Evolutionary conservation across 2,888 invertebrate genomes (phyloP), one percentile per base, ranked within the genome.

Genomic region (Dasysyrphus albostriatus): DNA sequence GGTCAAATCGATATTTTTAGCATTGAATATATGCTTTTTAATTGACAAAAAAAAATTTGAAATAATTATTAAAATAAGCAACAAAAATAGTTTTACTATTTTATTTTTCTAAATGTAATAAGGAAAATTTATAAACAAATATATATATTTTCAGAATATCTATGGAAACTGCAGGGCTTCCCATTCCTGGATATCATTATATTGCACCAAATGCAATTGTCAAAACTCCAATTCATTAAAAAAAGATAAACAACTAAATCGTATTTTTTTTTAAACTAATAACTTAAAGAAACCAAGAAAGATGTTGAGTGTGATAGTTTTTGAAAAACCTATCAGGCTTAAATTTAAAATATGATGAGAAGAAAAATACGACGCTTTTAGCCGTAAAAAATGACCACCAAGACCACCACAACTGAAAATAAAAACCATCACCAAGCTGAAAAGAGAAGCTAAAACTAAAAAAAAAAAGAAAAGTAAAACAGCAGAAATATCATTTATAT

Each of bases 121-220:
- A 54, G 29, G 29, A 61, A 47, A n/a, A 39, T 47, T 65, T 39
- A 51, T 75, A 56, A 75, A 76, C 24, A 14, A 9, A 5, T 69
- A 29, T 24, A 42, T 72, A 69, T 83, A 83, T 88, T 90, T 95
- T 88, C 95, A 98, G 98, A 95, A 97, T 98, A 96, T 97, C 97
- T 85, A 97, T 98, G 97, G 98, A 98, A 94, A 98, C 98, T 78
- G 97, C 98, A 90, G 97, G 97, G 88, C 95, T 98, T 94, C 97
- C 97, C 91, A 95, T 97, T 94, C 96, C 97, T 88, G 97, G 97
- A 90, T 97, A 97, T 94, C 97, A 97, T 93, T 97, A 97, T 95
- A 96, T 98, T 93, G 96, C 97, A 90, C 97, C 97, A 89, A 97
- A 97, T 94, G 97, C 97, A 94, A 97, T 97, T 93, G 97, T 97